Base-by-base conservation (phyloP, 2,797 vertebrate species). In the Tangara arthus region DNA sequence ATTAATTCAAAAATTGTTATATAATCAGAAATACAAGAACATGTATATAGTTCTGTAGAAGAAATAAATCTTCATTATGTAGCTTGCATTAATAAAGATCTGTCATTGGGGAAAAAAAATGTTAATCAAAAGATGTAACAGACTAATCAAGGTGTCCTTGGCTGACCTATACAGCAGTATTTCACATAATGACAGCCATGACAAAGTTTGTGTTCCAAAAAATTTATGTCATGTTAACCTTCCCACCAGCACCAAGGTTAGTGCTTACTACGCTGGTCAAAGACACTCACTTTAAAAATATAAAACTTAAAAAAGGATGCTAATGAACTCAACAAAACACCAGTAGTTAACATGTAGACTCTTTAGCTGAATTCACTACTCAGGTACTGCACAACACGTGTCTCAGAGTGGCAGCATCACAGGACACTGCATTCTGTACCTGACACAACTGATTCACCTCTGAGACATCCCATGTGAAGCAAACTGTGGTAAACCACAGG, bases 121-220 rank as follows among this genome's bases (percentile, higher is more conserved):
- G n/a, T 71, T 96, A 93, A 91, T 26, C 66, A 52, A 92, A 94
- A 77, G 53, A 80, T 27, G 0, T 75, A 78, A 80, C 53, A 89
- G 84, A 91, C 76, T 91, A 93, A 94, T 94, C 93, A 95, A 95
- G 60, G 90, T 92, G 82, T 96, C 96, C 91, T 96, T 95, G 87
- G 27, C 70, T 0, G 1, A 91, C 77, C 92, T 63, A 34, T 3
- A 69, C 24, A 66, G 35, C n/a, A 47, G 35, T 84, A 78, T 92
- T 92, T 92, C 84, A 85, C 11, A 30, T 94, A 96, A 96, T 76
- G 82, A 96, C 15, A 46, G 82, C 52, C 72, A 64, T 70, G 76
- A 87, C 68, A 87, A 92, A 94, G 60, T 95, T 82, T 90, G 91
- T 87, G 73, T 82, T 94, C 91, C 94, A 94, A 96, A 95, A 87